These are phyloP conservation scores for Pseudorectes ferrugineus DNA, from an alignment of 2,113 vertebrate species.

Conservation along the genomic window DNA sequence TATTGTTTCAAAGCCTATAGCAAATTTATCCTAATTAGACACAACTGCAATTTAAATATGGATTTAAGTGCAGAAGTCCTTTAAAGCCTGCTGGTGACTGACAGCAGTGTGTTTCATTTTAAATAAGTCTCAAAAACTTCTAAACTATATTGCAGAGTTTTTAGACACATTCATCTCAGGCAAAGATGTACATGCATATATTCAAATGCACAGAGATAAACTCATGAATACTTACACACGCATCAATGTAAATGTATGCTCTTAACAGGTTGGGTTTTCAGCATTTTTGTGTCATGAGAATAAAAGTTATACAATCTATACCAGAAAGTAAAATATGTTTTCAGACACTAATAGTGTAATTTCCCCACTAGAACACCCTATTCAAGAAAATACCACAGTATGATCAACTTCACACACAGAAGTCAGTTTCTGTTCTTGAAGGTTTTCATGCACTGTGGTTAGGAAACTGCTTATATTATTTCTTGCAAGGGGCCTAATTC, in stretches of 20 bases:
- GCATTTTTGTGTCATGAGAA: neutral
- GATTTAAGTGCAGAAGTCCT: neutral
- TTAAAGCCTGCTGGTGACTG: neutral
- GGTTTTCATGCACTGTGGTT: neutral
- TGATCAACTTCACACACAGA: neutral
- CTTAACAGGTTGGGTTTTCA: neutral
- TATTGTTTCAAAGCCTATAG: neutral
- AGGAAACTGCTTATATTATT: neutral
- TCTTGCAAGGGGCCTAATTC: neutral
- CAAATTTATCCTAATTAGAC: conserved; percentile 26
- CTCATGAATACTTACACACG: neutral
- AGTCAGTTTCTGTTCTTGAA: neutral
- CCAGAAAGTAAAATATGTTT: neutral
- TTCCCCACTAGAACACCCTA: neutral
- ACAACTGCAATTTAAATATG: neutral
- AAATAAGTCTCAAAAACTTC: neutral
- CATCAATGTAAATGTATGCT: neutral
- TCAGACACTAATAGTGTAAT: neutral
- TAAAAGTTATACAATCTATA: neutral
- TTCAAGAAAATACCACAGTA: neutral
- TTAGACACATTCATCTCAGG: neutral
- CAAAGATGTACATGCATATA: neutral
- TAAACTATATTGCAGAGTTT: neutral
- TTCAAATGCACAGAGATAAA: neutral
- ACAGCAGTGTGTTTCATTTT: neutral